phyloP scores from a whole-genome alignment of 2,113 vertebrate genomes.

The Dryoscopus gambensis region DNA sequence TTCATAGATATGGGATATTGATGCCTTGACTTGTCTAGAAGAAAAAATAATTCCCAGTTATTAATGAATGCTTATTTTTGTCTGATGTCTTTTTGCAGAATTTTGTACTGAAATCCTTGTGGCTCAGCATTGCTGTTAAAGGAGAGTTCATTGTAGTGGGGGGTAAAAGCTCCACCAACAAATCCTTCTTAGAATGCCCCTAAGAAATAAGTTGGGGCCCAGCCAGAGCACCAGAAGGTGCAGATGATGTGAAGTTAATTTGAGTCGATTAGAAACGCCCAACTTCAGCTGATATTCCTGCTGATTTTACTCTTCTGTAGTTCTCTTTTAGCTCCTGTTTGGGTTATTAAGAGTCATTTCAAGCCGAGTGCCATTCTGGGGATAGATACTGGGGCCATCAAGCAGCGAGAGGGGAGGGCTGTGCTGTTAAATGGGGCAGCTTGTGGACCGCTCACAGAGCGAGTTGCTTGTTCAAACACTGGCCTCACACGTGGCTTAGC shows the following conservation, averaged over 20 bases:
- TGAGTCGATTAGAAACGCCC: not conserved
- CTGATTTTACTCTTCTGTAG: not conserved
- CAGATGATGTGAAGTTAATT: not conserved
- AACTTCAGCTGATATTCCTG: not conserved
- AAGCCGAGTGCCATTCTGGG: fast-evolving
- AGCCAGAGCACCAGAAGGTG: not conserved
- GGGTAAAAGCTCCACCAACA: fast-evolving
- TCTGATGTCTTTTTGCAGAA: not conserved
- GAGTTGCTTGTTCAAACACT: not conserved
- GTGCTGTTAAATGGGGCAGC: not conserved
- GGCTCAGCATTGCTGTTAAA: not conserved
- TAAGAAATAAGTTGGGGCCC: not conserved
- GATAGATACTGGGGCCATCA: not conserved
- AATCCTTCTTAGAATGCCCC: not conserved
- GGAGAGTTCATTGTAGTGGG: not conserved
- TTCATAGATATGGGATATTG: not conserved
- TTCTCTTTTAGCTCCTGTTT: not conserved
- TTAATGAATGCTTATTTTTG: not conserved
- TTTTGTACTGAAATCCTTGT: not conserved
- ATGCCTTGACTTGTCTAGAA: not conserved
- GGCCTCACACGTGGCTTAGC: fast-evolving
- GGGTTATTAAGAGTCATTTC: not conserved
- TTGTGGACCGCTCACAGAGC: fast-evolving
- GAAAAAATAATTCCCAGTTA: not conserved
- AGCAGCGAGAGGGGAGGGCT: not conserved